Base-by-base conservation (phyloP, 2,888 invertebrate species). In the Drepanosiphum platanoidis region DNA sequence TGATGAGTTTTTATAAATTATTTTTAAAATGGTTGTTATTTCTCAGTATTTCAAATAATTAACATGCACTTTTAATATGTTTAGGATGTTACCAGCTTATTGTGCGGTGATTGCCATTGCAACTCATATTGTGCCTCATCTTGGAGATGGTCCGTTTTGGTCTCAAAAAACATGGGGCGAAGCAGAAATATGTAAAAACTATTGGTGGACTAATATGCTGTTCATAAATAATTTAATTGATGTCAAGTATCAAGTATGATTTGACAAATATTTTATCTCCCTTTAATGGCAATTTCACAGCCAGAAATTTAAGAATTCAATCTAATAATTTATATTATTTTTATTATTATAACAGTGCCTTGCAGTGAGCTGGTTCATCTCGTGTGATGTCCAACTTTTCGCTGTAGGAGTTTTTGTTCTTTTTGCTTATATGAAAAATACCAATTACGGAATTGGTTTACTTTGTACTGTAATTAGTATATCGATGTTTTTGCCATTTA, bases 131-230 rank as follows among this genome's bases (percentile, higher is more conserved):
- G 3, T 86, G 8, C 86, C 86, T 4, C 77, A 86, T 22, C 75
- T 74, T 7, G 88, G 87, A 13, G 84, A 87, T 27, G 88, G 88
- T 1, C 88, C 88, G 0, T 27, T 87, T 3, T 88, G 88, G 88
- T 61, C 86, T 46, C 32, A 77, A 11, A 81, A 86, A 27, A 86
- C 87, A 39, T 86, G 84, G 22, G 61, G 42, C 7, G 87, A 88
- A 71, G 86, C 87, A 0, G 79, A 87, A 22, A 86, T 86, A 66
- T 89, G 89, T 86, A 61, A 86, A 71, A 70, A 82, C 13, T 87
- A 87, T 83, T 88, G 88, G 87, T 88, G 88, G 88, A 75, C 87
- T n/a, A 88, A 88, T 82, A 32, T 87, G 1, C 75, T 88, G 11
- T 87, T 87, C 71, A 86, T 88, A 34, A 87, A 87, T 78, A 88